Evolutionary conservation across 92 coral and sea anemone species (phyloP), one percentile per base, ranked within the genome.

Genomic region (Palythoa caribaeorum): DNA sequence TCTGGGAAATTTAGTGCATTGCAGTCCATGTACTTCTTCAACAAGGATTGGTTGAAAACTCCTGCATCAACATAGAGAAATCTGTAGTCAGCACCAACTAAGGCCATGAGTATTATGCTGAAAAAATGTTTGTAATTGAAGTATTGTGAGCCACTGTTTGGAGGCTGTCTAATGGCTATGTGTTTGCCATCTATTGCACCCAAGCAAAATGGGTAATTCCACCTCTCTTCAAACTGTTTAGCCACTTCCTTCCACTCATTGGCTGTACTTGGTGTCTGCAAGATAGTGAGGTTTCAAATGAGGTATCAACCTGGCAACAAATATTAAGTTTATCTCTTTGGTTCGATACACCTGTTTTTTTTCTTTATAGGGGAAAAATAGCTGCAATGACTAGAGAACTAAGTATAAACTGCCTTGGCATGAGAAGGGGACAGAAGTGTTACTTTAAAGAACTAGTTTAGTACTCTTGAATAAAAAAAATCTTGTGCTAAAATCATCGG

Each of bases 131-230:
- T 76, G 70, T 86, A 86, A 63, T 86, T 86, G 74, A 50, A 86
- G 44, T 74, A 86, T 75, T 86, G 83, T 20, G 76, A 86, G 81
- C 89, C 89, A 75, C 89, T 52, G 10, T 75, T 86, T 50, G 54
- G 69, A n/a, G 89, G 89, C 60, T 76, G 78, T 80, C 80, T 78
- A 44, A 86, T 86, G 53, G 89, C 89, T 44, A 86, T 86, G 83
- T 86, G 89, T 71, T 86, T 86, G 28, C 89, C 84, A 39, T 86
- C 89, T 52, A 76, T 87, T 28, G 85, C 90, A 59, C 90, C 90
- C 57, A 87, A 48, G 70, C 90, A 87, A 38, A 50, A 86, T 52
- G 70, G 89, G 89, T 86, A 86, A 47, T 87, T 87, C 90, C 84
- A 87, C 40, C 75, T 87, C 50, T 66, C 71, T 28, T 87, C 69